phyloP scores from a whole-genome alignment of 2,113 vertebrate species.

The Thryonomys swinderianus region DNA sequence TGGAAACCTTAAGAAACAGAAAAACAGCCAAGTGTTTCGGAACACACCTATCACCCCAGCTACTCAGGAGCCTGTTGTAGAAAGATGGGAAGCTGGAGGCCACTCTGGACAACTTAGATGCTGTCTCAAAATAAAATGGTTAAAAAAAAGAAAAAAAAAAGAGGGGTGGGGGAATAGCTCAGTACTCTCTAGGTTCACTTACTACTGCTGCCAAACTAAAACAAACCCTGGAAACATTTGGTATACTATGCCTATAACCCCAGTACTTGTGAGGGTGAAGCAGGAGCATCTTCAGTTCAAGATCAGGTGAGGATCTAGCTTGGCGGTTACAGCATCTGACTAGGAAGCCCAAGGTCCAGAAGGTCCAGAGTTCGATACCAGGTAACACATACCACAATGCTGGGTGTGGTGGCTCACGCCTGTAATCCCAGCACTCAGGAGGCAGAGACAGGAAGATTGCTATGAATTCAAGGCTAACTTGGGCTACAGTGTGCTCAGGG shows the following conservation, averaged over 20 bases:
- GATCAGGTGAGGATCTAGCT: too few relatives aligned
- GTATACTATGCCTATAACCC: background rate
- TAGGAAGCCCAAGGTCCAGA: too few relatives aligned
- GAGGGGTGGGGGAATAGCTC: background rate
- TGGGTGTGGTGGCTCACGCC: too few relatives aligned
- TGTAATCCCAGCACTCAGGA: too few relatives aligned
- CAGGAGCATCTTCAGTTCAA: too few relatives aligned
- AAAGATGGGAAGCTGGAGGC: background rate
- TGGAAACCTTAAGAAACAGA: background rate
- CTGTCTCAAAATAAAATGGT: background rate
- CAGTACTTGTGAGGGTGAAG: background rate
- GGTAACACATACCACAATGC: too few relatives aligned
- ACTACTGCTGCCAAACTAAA: background rate
- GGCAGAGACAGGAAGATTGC: too few relatives aligned
- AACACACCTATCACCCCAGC: background rate
- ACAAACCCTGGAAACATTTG: background rate
- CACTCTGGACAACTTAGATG: background rate
- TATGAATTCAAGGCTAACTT: background rate
- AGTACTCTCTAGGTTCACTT: background rate
- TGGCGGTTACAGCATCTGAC: too few relatives aligned
- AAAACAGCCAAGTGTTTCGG: background rate
- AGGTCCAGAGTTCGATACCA: too few relatives aligned
- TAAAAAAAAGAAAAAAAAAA: accelerated
- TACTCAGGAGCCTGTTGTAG: background rate
- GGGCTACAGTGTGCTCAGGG: background rate